Base-by-base conservation (phyloP, 1,140 invertebrate genomes). In the Drosophila tani region DNA sequence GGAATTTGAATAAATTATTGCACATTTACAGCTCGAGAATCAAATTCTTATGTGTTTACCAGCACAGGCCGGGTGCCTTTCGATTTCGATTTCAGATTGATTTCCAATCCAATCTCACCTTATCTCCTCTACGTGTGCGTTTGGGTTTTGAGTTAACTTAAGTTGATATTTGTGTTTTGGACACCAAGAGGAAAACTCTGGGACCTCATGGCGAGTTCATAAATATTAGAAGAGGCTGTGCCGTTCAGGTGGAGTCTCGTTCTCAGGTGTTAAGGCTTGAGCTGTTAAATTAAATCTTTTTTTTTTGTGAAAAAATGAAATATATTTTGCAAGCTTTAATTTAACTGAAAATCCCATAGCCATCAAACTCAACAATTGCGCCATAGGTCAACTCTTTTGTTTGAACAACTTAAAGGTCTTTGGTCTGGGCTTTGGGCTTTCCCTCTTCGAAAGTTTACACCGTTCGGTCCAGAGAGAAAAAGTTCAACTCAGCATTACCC, bases 1-100 rank as follows among this genome's bases (percentile, higher is more conserved):
- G 83, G 83, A 78, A 87, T 87, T 88, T 87, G 74, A 88, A 87
- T 87, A 87, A 87, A 88, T 87, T 87, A 87, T 87, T 87, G 83
- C 83, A 88, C 83, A 87, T 87, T 88, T 87, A 87, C 83, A 87
- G 84, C 76, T 78, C 46, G 53, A 77, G 57, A 81, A 83, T 83
- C 84, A 88, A 81, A 87, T 88, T 87, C 73, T 81, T 88, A 87
- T 84, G 71, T 77, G 71, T 21, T 69, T 70, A 24, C 67, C 67
- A 35, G 58, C 70, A 70, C 35, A 46, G 49, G 67, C 79, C 60
- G 70, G 79, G 5, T 29, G 32, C 8, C 64, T 87, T 85, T 86
- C 81, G 81, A 79, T 86, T 87, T 87, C n/a, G 69, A 79, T 79
- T 82, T 67, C 73, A 76, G 81, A 88, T 88, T 81, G 83, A 87